Evolutionary conservation across 2,113 vertebrate genomes (phyloP), one percentile per base, ranked within the genome.

Genomic region (Hucho hucho): DNA sequence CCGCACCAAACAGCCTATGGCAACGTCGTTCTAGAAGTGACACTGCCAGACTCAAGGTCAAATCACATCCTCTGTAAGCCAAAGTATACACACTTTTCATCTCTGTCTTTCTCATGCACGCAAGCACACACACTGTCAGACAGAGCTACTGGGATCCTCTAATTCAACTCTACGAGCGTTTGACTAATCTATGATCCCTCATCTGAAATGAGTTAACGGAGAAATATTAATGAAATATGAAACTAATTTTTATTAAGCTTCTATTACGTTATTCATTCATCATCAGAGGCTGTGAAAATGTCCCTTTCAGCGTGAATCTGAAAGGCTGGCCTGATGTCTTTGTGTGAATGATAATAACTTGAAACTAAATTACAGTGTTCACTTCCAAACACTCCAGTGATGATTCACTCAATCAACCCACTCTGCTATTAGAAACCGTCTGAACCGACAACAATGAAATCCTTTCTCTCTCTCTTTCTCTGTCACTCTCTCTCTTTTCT

Each of bases 211-310:
- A 85, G 80, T 79, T 20, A 22, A 81, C 82, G 29, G 81, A 84
- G 59, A 81, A 78, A 70, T 89, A 76, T 70, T 83, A 83, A 87
- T 88, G 86, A 89, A 89, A 89, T 84, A 81, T 76, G 78, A 88
- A 87, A 87, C 75, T 6, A 66, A 78, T 83, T 90, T 86, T 77
- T 86, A 87, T 84, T 87, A 83, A 84, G 84, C 73, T 78, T 49
- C 83, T 86, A 90, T 90, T 85, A 87, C 83, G 0, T 65, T 28
- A 3, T 16, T 28, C 84, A 86, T 89, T 89, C 87, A 90, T 90
- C 83, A 87, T 90, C 82, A 87, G 43, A 46, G 81, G 2, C 4
- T 75, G 74, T 68, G 65, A 73, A 81, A 67, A 72, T 58, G 13
- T 47, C 69, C 26, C 69, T 73, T 65, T 64, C 32, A 65, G 70